These are phyloP conservation scores for Scaptomyza tumidula DNA, from an alignment of 2,888 invertebrate genomes.

Conservation along the genomic window DNA sequence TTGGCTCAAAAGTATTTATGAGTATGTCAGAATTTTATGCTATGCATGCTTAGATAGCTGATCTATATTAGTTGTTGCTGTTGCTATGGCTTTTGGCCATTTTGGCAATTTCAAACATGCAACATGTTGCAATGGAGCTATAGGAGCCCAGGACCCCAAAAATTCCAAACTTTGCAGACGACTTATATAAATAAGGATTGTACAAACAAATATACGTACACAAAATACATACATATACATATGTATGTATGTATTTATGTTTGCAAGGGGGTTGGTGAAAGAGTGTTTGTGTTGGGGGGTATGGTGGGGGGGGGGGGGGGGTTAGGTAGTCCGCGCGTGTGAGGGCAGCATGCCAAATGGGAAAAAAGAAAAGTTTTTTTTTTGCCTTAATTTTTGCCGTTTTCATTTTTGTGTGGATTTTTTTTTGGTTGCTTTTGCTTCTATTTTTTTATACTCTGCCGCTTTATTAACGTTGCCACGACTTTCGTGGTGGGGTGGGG, in stretches of 20 bases:
- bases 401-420: slow-evolving; percentile 18
- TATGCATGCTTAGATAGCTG: slow-evolving; percentile 52
- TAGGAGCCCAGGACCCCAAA: slow-evolving; percentile 56
- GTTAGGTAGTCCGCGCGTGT: slow-evolving; percentile 21
- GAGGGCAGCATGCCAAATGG: slow-evolving; percentile 59
- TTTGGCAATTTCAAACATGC: slow-evolving; percentile 67
- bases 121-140: slow-evolving; percentile 74
- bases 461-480: slow-evolving; percentile 69
- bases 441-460: slow-evolving; percentile 41
- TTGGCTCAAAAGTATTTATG: slow-evolving; percentile 24
- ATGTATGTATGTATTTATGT: neutral
- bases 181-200: slow-evolving; percentile 46
- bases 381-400: slow-evolving; percentile 60
- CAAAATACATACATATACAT: neutral
- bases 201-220: slow-evolving; percentile 9
- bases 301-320: neutral
- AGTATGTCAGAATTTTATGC: slow-evolving; percentile 10
- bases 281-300: neutral
- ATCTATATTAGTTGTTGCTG: slow-evolving; percentile 45
- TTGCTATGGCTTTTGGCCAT: slow-evolving; percentile 19
- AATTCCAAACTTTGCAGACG: slow-evolving; percentile 66
- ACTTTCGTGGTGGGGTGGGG: slow-evolving; percentile 23
- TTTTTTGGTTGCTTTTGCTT: neutral
- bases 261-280: neutral
- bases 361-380: slow-evolving; percentile 39